A percentile compares a stretch with the other conserved stretches of the same genome.
Evolutionary conservation across 1,140 invertebrate genomes (phyloP).

Genomic region (Adelges cooleyi): DNA sequence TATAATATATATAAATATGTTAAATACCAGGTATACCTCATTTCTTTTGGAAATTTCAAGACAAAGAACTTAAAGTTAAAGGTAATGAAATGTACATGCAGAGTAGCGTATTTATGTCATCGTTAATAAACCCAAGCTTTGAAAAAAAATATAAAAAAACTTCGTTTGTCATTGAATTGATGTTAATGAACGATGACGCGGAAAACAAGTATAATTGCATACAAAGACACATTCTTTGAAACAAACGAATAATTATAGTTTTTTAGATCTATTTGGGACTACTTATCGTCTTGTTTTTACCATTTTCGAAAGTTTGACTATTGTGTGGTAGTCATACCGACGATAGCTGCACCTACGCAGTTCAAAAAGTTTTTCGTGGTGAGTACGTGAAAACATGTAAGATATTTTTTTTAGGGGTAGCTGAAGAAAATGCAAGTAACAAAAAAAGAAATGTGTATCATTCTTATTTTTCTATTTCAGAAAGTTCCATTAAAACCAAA

Average conservation of each 20-base stretch:
- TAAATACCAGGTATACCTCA: neutral
- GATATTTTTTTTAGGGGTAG: no score
- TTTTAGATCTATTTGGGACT: neutral
- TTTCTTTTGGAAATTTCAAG: neutral
- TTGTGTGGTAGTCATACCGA: neutral
- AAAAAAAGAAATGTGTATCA: no score
- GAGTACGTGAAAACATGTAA: no score
- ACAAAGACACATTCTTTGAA: neutral
- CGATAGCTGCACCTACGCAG: neutral
- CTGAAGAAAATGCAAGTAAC: no score
- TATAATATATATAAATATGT: neutral
- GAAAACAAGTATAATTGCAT: neutral
- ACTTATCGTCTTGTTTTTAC: neutral
- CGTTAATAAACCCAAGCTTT: no score
- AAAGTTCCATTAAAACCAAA: neutral
- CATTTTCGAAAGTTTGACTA: neutral
- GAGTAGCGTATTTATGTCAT: no score
- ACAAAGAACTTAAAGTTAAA: neutral
- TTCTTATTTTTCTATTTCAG: neutral
- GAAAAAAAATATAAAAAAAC: neutral
- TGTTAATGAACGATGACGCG: neutral
- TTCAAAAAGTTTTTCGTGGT: slow-evolving; percentile 10
- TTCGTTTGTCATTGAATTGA: neutral
- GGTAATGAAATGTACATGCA: neutral
- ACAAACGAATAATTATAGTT: neutral